These are phyloP conservation scores for Hydrozoanthus tunicans DNA, from an alignment of 64 coral and sea anemone species.

Conservation along the genomic window DNA sequence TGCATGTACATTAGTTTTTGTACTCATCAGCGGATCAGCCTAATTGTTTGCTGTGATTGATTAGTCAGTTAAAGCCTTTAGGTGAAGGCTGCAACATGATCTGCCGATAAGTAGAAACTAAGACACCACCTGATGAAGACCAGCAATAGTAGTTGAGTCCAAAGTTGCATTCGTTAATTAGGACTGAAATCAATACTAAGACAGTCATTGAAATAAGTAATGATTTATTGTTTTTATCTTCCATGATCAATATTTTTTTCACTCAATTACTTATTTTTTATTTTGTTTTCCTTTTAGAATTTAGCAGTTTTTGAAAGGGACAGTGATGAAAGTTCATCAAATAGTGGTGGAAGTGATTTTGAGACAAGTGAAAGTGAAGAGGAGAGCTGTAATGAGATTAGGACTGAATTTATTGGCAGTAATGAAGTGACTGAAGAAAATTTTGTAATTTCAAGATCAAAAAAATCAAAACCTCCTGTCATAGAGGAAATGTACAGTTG, in stretches of 20 bases:
- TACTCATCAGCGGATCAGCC: too few species aligned
- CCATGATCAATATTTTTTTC: background rate
- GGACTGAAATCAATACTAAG: too few species aligned
- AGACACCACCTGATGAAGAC: too few species aligned
- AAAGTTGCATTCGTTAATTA: too few species aligned
- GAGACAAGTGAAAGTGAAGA: background rate
- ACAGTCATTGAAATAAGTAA: too few species aligned
- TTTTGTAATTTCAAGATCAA: conserved; percentile 30
- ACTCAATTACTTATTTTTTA: background rate
- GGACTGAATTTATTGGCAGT: conserved; percentile 45
- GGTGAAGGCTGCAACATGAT: too few species aligned
- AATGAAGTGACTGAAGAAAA: conserved; percentile 54
- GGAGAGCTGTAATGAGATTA: conserved; percentile 19
- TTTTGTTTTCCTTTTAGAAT: conserved; percentile 25
- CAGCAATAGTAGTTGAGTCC: too few species aligned
- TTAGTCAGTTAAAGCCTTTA: too few species aligned
- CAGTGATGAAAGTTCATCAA: conserved; percentile 19
- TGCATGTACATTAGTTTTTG: too few species aligned
- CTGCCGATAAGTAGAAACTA: too few species aligned
- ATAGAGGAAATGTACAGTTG: conserved; percentile 10
- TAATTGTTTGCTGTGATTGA: too few species aligned
- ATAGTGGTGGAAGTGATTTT: conserved; percentile 30
- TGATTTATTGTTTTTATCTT: too few species aligned
- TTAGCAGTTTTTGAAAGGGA: conserved; percentile 44
- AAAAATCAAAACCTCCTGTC: conserved; percentile 28